phyloP scores from a whole-genome alignment of 2,888 invertebrate species.

The Drosophila barbarae region DNA sequence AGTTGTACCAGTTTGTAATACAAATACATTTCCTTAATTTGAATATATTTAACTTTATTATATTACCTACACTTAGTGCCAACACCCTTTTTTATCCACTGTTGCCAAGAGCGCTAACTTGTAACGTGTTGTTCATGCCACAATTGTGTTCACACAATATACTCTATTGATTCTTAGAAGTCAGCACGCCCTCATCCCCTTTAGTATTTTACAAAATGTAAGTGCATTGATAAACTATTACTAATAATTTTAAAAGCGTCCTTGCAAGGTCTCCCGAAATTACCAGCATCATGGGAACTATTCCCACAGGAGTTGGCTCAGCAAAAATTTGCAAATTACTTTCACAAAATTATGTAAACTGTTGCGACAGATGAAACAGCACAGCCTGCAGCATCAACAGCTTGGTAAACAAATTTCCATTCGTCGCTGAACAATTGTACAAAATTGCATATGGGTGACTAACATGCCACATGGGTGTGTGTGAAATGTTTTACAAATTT shows the following conservation, averaged over 20 bases:
- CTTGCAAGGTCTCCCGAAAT: no score
- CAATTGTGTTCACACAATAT: neutral
- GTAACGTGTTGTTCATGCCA: neutral
- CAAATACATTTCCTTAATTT: neutral
- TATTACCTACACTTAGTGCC: neutral
- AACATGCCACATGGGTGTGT: conserved; percentile 1
- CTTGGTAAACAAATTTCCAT: conserved; percentile 62
- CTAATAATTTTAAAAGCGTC: neutral
- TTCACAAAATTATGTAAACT: conserved; percentile 20
- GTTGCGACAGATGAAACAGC: conserved; percentile 19
- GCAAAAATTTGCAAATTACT: conserved; percentile 15
- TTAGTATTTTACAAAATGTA: neutral
- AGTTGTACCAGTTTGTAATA: no score
- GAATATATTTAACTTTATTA: neutral
- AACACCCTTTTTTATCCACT: neutral
- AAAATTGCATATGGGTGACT: conserved; percentile 6
- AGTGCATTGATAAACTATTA: neutral
- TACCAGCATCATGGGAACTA: neutral
- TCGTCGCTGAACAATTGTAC: conserved; percentile 46
- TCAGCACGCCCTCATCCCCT: no score
- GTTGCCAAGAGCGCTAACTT: neutral
- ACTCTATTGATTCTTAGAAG: neutral
- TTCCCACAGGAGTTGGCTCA: neutral
- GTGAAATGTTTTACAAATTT: conserved; percentile 54
- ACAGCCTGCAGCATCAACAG: conserved; percentile 32